These are phyloP conservation scores for Flabesymbios commensalis DNA, from an alignment of 2,888 invertebrate species.

Conservation along the genomic window DNA sequence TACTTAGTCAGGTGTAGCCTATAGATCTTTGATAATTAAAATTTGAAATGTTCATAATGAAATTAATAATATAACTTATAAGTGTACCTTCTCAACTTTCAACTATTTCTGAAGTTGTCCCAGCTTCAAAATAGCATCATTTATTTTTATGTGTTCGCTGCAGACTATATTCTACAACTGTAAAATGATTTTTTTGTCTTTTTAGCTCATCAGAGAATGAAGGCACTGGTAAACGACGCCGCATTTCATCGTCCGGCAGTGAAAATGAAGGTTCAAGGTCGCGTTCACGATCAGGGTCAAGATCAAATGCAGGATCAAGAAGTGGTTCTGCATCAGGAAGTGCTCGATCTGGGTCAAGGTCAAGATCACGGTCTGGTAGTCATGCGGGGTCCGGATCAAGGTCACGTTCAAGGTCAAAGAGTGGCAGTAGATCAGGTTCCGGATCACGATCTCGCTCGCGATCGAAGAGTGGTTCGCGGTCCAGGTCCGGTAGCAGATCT, in stretches of 20 bases:
- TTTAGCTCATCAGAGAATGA: too few species aligned
- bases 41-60: too few species aligned
- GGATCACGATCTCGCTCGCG: neutral
- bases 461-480: neutral
- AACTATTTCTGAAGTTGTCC: too few species aligned
- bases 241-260: conserved; percentile 54
- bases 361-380: conserved; percentile 35
- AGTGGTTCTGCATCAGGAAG: conserved; percentile 18
- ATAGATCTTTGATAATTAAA: too few species aligned
- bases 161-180: too few species aligned
- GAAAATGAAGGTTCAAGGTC: conserved; percentile 45
- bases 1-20: too few species aligned
- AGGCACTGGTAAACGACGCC: conserved; percentile 43
- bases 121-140: too few species aligned
- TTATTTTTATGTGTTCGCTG: too few species aligned
- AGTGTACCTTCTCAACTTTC: too few species aligned
- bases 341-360: conserved; percentile 42
- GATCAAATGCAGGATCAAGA: conserved; percentile 57
- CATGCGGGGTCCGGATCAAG: conserved; percentile 21
- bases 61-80: too few species aligned
- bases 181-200: too few species aligned
- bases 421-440: neutral
- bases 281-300: conserved; percentile 41
- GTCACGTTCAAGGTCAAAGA: conserved; percentile 21
- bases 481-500: neutral